Evolutionary conservation across 1,140 invertebrate genomes (phyloP), one percentile per base, ranked within the genome.

Genomic region (Thrips palmi): DNA sequence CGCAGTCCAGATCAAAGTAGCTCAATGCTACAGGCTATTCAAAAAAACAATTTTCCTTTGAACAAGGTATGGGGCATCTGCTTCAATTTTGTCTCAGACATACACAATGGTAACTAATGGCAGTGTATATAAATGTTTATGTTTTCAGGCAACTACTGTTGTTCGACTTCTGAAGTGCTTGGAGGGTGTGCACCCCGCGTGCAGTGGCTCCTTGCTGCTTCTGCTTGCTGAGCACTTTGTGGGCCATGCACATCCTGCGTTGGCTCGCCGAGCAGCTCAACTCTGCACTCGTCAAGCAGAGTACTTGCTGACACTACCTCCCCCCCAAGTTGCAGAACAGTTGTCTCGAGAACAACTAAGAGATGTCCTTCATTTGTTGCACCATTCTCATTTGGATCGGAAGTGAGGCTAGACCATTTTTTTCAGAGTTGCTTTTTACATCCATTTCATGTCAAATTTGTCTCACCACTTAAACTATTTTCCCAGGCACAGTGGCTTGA

Each of bases 11-110:
- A 65, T 1, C 70, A 78, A 0, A 81, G 78, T 45, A 70, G 69
- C 14, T 48, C 82, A 14, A 63, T 86, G 46, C 59, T 85, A 24
- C 71, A 81, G 47, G 74, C 75, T 7, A 65, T 83, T 14, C 56
- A 59, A 49, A 52, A 62, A n/a, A n/a, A n/a, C n/a, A n/a, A n/a
- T n/a, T n/a, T n/a, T n/a, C n/a, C n/a, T n/a, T n/a, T n/a, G n/a
- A n/a, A n/a, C n/a, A n/a, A n/a, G n/a, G n/a, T n/a, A n/a, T n/a
- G n/a, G n/a, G n/a, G n/a, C n/a, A n/a, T n/a, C n/a, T n/a, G n/a
- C n/a, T n/a, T n/a, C n/a, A n/a, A n/a, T n/a, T n/a, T n/a, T n/a
- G n/a, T n/a, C n/a, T n/a, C n/a, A n/a, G n/a, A n/a, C n/a, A n/a
- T n/a, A n/a, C 7, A n/a, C 19, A 7, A 15, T 21, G 33, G 6